Conservation (phyloP, 2,888 invertebrate genomes). For the Marasmarcha lunaedactyla region DNA sequence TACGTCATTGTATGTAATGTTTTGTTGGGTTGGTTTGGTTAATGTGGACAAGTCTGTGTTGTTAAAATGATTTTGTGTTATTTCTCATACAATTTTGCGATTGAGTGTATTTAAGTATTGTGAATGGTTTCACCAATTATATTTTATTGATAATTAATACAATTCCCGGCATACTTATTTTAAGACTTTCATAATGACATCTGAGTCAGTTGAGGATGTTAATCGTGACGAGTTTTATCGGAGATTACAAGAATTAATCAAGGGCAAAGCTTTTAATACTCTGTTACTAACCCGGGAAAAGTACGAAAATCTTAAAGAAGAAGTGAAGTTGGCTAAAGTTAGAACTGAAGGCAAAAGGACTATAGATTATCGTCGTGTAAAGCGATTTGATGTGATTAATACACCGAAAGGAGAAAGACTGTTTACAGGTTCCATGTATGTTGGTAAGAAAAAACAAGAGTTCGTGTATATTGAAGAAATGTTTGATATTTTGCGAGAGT, state of each 20-base stretch:
- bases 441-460: slow-evolving; percentile 19
- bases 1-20: too few relatives aligned
- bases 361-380: slow-evolving; percentile 29
- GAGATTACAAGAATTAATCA: slow-evolving; percentile 23
- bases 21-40: too few relatives aligned
- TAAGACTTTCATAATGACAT: too few relatives aligned
- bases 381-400: slow-evolving; percentile 27
- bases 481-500: slow-evolving; percentile 33
- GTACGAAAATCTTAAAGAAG: slow-evolving; percentile 24
- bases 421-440: slow-evolving; percentile 16
- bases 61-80: too few relatives aligned
- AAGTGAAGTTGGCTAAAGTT: slow-evolving; percentile 27
- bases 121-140: too few relatives aligned
- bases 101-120: too few relatives aligned
- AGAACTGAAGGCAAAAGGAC: slow-evolving; percentile 21
- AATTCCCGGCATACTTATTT: too few relatives aligned
- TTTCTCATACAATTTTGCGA: too few relatives aligned
- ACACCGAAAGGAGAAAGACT: slow-evolving; percentile 28
- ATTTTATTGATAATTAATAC: too few relatives aligned
- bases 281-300: slow-evolving; percentile 26
- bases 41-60: too few relatives aligned
- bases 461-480: slow-evolving; percentile 33
- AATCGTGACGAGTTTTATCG: slow-evolving; percentile 28
- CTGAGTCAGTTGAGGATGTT: slow-evolving; percentile 10
- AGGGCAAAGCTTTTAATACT: slow-evolving; percentile 23